phyloP scores from a whole-genome alignment of 1,140 invertebrate species.

The Antheraea pernyi region DNA sequence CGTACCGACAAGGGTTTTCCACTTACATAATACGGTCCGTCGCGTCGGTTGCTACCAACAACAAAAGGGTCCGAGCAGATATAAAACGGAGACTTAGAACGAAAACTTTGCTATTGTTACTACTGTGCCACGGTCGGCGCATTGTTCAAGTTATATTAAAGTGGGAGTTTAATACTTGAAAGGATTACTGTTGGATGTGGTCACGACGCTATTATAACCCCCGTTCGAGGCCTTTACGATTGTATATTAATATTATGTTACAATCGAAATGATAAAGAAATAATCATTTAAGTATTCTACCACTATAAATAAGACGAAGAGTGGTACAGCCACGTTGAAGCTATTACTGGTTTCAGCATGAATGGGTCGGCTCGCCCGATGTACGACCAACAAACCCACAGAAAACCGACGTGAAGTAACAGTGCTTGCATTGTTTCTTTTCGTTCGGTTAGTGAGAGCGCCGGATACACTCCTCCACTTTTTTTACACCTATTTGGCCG shows the following conservation, averaged over 20 bases:
- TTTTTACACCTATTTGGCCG: no score
- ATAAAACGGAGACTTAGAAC: conserved; percentile 58
- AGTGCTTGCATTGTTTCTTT: no score
- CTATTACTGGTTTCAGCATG: no score
- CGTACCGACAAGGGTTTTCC: conserved; percentile 35
- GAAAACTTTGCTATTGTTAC: conserved; percentile 61
- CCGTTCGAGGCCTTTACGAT: conserved; percentile 18
- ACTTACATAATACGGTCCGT: conserved; percentile 25
- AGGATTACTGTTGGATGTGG: conserved; percentile 54
- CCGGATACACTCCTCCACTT: no score
- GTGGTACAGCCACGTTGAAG: no score
- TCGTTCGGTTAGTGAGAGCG: no score
- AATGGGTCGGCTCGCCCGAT: no score
- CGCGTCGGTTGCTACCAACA: conserved; percentile 19
- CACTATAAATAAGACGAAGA: no score
- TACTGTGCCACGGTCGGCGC: conserved; percentile 45
- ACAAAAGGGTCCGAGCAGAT: conserved; percentile 47
- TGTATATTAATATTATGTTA: conserved; percentile 30
- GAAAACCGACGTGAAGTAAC: no score
- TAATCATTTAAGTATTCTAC: no score
- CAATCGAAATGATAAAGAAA: conserved; percentile 7
- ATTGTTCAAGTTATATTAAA: conserved; percentile 67
- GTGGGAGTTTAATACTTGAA: conserved; percentile 60
- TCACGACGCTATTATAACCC: conserved; percentile 35
- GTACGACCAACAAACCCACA: no score